Evolutionary conservation across 1,140 invertebrate species (phyloP), one percentile per base, ranked within the genome.

Genomic region (Gryllus bimaculatus): DNA sequence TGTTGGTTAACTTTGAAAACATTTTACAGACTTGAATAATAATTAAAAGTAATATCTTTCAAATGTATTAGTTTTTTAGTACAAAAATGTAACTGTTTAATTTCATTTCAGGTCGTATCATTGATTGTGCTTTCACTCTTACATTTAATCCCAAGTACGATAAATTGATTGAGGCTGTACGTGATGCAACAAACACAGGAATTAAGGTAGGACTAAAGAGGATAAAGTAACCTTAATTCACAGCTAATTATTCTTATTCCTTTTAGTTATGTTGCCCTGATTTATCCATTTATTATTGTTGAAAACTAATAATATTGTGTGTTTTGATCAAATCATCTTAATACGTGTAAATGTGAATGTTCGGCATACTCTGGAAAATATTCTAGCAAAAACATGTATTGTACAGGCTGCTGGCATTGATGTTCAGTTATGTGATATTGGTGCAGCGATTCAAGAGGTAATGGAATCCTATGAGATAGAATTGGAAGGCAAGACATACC

Each of bases 391-490:
- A 39, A 39, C 26, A 39, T 39, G 1, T 21, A 81, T 81, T 81
- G 81, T 82, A 18, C 80, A 91, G 89, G 89, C 92, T 82, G 94
- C 96, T 21, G 98, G 98, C 76, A 98, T 99, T 82, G 98, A 99
- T 88, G 98, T 98, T 0, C 91, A 96, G 83, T 89, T 99, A 76
- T 99, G 98, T 87, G 98, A 99, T 85, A 94, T 99, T 82, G 98
- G 98, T 20, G 95, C 96, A 83, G 95, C 95, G 8, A 97, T 99
- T 84, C 98, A 99, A 85, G 98, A 99, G 88, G 96, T 98, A 0
- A 99, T 99, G 98, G 98, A 99, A 84, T 98, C 96, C 0, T 98
- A 99, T 88, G 98, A 99, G 89, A 92, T 99, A 6, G 98, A 99
- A 87, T 84, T 99, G 26, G 95, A 99, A 88, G 98, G 98, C 48